Evolutionary conservation across 2,888 invertebrate species (phyloP).

Genomic region (Melangyna quadrimaculata): DNA sequence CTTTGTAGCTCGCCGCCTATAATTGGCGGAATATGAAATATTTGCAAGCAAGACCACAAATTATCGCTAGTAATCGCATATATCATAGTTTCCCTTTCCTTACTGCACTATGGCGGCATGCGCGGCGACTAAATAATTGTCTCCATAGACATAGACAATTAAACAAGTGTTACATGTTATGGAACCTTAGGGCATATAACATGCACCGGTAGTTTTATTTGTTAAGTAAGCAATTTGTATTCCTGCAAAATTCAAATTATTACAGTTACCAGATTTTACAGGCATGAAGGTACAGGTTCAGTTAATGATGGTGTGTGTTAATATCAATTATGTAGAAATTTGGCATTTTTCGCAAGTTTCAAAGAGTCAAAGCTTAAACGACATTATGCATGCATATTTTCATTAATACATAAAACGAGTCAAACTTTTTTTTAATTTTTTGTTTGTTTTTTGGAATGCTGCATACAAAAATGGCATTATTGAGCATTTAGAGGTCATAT

Average conservation of each 20-base stretch:
- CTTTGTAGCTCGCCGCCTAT: slow-evolving; percentile 21
- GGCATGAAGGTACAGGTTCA: background rate
- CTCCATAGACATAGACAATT: background rate
- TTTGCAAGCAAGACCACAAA: slow-evolving; percentile 12
- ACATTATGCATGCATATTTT: no score
- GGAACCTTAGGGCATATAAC: background rate
- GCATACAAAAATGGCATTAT: no score
- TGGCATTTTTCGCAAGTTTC: background rate
- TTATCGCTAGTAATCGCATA: background rate
- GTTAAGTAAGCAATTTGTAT: background rate
- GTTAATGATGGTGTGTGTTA: background rate
- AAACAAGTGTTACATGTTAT: background rate
- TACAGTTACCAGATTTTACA: background rate
- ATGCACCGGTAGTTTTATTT: slow-evolving; percentile 1
- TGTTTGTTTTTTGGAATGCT: no score
- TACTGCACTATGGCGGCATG: background rate
- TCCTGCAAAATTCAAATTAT: background rate
- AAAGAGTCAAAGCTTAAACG: no score
- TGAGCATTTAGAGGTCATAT: no score
- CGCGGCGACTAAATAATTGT: background rate
- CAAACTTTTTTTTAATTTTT: no score
- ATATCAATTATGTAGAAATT: background rate
- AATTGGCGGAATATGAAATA: slow-evolving; percentile 23
- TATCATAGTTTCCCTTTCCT: background rate
- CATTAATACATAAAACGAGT: no score